These are phyloP conservation scores for Cryptocephalus moraei DNA, from an alignment of 2,888 invertebrate genomes.

Conservation along the genomic window DNA sequence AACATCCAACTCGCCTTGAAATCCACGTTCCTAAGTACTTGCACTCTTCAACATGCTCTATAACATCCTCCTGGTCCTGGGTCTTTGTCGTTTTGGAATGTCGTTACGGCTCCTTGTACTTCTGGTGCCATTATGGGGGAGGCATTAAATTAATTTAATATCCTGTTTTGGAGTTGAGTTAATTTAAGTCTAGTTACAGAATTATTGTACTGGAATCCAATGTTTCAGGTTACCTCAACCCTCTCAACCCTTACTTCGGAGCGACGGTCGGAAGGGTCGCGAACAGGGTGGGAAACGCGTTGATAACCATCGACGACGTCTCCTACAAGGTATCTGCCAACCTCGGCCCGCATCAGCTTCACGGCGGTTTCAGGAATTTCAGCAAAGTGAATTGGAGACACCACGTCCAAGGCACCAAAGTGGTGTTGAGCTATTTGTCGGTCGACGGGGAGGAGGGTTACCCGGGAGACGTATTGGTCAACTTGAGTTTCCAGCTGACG, in stretches of 20 bases:
- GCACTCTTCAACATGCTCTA: no score
- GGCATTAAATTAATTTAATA: no score
- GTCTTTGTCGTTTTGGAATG: no score
- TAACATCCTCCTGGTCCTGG: no score
- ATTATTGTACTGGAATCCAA: neutral
- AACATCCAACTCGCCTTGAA: neutral
- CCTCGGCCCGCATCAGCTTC: slow-evolving; percentile 57
- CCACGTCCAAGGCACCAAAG: slow-evolving; percentile 47
- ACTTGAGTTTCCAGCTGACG: slow-evolving; percentile 59
- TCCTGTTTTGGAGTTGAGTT: no score
- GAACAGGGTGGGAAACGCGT: slow-evolving; percentile 66
- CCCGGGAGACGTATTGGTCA: slow-evolving; percentile 70
- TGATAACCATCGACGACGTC: slow-evolving; percentile 56
- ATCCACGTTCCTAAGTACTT: neutral
- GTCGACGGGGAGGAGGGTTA: slow-evolving; percentile 78
- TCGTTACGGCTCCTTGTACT: no score
- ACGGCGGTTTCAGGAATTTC: slow-evolving; percentile 80
- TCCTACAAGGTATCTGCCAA: slow-evolving; percentile 65
- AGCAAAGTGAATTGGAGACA: slow-evolving; percentile 65
- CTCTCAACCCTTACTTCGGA: slow-evolving; percentile 76
- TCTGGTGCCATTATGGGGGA: no score
- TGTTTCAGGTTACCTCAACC: slow-evolving; percentile 52
- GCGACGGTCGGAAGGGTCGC: slow-evolving; percentile 80
- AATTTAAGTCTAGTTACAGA: no score
- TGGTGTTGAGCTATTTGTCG: slow-evolving; percentile 66